Evolutionary conservation across 2,888 invertebrate species (phyloP).

Genomic region (Villa cingulata): DNA sequence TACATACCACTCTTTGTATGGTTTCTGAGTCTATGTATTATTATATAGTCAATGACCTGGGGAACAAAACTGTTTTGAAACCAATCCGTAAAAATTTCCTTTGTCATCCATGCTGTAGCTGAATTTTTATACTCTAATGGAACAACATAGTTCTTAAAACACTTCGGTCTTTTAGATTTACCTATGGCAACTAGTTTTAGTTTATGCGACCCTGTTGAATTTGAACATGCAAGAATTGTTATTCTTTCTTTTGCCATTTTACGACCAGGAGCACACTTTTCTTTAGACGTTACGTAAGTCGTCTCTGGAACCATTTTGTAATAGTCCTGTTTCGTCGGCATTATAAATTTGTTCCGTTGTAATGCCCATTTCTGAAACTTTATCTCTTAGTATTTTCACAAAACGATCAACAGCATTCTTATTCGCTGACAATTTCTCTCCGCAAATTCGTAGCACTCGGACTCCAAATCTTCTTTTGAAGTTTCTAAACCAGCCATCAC

Average conservation of each 20-base stretch:
- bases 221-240: conserved; percentile 15
- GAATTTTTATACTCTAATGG: conserved; percentile 10
- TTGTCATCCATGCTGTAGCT: conserved; percentile 13
- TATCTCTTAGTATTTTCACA: conserved; percentile 1
- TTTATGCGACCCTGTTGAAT: conserved; percentile 17
- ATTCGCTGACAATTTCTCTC: not conserved
- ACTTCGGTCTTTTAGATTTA: conserved; percentile 12
- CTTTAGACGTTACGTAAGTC: conserved; percentile 3
- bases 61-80: conserved; percentile 13
- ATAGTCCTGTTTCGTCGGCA: conserved; percentile 13
- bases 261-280: conserved; percentile 3
- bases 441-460: not conserved
- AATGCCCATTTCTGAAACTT: not conserved
- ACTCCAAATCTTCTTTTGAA: conserved; percentile 2
- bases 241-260: conserved; percentile 12
- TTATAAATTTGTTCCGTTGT: conserved; percentile 13
- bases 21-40: no score
- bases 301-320: conserved; percentile 13
- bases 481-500: conserved; percentile 7
- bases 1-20: no score
- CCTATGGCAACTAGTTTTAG: conserved; percentile 15
- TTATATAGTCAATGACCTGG: no score
- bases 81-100: conserved; percentile 13
- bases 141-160: conserved; percentile 9
- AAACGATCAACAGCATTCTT: conserved; percentile 3